phyloP scores from a whole-genome alignment of 2,113 vertebrate genomes.

The Rhodinocichla rosea region DNA sequence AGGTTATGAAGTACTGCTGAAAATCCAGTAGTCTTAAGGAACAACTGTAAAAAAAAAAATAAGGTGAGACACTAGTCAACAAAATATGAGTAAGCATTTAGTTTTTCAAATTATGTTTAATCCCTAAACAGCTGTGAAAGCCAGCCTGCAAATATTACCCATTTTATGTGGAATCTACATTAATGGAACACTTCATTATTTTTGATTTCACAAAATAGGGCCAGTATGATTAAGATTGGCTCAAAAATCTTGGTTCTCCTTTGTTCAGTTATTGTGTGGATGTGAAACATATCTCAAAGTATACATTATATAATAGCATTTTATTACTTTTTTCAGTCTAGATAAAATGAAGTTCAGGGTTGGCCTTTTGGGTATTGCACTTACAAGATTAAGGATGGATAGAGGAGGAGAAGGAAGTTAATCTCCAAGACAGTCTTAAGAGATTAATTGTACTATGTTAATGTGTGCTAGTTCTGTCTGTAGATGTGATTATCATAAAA shows the following conservation, averaged over 20 bases:
- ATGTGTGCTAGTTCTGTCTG: constrained; percentile 37
- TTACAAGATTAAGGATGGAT: background rate
- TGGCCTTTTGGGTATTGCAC: background rate
- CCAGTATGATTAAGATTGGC: background rate
- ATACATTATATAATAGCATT: background rate
- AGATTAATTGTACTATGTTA: constrained; percentile 19
- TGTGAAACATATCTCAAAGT: background rate
- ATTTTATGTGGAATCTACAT: background rate
- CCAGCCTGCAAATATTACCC: background rate
- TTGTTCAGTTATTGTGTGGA: background rate
- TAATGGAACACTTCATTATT: background rate
- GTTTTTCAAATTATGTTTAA: constrained; percentile 1
- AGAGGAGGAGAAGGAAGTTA: background rate
- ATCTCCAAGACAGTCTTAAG: background rate
- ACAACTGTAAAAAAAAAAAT: background rate
- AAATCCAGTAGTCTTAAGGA: constrained; percentile 2
- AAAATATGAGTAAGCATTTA: constrained; percentile 32
- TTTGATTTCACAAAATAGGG: background rate
- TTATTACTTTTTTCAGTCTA: background rate
- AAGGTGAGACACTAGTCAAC: background rate
- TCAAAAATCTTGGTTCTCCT: background rate
- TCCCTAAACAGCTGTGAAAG: background rate
- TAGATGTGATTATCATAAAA: background rate
- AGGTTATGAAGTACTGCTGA: constrained; percentile 19
- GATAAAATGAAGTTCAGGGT: background rate